phyloP scores from a whole-genome alignment of 2,888 invertebrate genomes.

The Odontocolon sp. region DNA sequence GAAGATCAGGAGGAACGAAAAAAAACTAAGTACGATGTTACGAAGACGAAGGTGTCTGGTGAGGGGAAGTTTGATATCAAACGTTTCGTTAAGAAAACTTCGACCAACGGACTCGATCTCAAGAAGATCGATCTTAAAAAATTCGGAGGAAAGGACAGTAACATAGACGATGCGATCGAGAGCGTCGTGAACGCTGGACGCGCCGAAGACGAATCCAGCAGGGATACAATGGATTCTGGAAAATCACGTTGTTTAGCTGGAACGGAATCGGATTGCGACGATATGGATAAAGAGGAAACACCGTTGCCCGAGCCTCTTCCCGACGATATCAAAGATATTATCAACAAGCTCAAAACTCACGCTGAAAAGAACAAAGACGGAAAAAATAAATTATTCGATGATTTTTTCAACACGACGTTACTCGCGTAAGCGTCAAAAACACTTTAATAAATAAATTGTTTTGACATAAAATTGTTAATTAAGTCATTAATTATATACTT shows the following conservation, averaged over 20 bases:
- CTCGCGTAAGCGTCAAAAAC: constrained; percentile 82
- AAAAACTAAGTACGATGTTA: constrained; percentile 65
- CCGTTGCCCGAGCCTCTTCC: constrained; percentile 81
- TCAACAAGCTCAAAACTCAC: constrained; percentile 80
- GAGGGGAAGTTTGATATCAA: constrained; percentile 61
- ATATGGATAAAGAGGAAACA: constrained; percentile 77
- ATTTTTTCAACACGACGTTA: constrained; percentile 81
- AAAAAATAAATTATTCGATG: constrained; percentile 83
- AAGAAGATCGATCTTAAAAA: constrained; percentile 72
- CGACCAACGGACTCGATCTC: constrained; percentile 71
- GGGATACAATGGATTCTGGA: constrained; percentile 79
- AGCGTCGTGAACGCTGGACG: constrained; percentile 82
- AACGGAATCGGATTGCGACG: constrained; percentile 76
- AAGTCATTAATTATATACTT: constrained; percentile 8
- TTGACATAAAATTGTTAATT: too few relatives aligned
- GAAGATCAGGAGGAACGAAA: constrained; percentile 78
- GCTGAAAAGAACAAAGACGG: constrained; percentile 79
- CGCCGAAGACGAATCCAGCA: constrained; percentile 78
- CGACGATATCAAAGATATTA: constrained; percentile 80
- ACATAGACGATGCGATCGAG: constrained; percentile 83
- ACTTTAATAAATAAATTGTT: too few relatives aligned
- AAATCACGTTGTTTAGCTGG: constrained; percentile 72
- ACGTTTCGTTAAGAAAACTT: constrained; percentile 63
- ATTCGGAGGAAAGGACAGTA: constrained; percentile 78
- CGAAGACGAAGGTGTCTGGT: constrained; percentile 25